phyloP scores from a whole-genome alignment of 2,888 invertebrate genomes.

The Tetragnatha montana region DNA sequence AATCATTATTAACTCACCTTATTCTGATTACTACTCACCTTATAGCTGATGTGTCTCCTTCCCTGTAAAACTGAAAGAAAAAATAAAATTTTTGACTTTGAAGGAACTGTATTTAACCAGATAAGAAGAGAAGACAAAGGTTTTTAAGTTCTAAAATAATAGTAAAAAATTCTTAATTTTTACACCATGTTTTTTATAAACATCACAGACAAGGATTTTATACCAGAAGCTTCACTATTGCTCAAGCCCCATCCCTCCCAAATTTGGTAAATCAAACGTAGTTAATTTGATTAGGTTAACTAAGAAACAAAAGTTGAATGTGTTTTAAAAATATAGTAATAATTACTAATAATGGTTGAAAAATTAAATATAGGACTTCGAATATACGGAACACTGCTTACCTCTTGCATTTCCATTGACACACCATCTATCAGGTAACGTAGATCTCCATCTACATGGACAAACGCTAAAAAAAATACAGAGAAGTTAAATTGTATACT shows the following conservation, averaged over 20 bases:
- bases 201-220: no score
- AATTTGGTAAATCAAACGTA: background rate
- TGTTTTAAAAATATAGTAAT: no score
- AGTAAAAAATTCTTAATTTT: background rate
- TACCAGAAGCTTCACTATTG: no score
- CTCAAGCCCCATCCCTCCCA: no score
- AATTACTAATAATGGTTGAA: no score
- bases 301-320: no score
- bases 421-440: constrained; percentile 83
- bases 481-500: constrained; percentile 32
- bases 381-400: constrained; percentile 72
- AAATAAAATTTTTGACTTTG: no score
- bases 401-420: constrained; percentile 76
- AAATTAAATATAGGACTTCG: no score
- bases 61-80: constrained; percentile 58
- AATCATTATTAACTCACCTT: background rate
- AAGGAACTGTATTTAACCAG: no score
- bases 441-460: constrained; percentile 83
- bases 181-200: background rate
- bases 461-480: constrained; percentile 81
- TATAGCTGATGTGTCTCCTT: constrained; percentile 64
- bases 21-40: constrained; percentile 43
- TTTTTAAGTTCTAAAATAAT: background rate
- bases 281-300: background rate
- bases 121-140: no score